These are phyloP conservation scores for Palythoa heliodiscus DNA, from an alignment of 92 coral and sea anemone genomes.

Conservation along the genomic window DNA sequence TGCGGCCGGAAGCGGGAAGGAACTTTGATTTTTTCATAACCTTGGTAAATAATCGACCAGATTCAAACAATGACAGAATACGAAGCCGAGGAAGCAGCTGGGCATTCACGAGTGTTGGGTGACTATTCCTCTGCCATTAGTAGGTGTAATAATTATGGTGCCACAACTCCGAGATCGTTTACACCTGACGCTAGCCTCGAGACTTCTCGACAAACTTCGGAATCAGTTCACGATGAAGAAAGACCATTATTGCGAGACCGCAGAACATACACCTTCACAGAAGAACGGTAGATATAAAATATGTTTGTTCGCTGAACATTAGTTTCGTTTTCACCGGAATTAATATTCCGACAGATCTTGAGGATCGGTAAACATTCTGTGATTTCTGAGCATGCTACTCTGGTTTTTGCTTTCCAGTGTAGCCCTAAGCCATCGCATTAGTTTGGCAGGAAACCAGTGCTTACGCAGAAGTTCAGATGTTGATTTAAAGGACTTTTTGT, in stretches of 20 bases:
- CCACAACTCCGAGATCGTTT: not conserved
- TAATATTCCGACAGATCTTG: not conserved
- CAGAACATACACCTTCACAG: constrained; percentile 17
- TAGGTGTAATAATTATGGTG: constrained; percentile 12
- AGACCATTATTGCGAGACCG: not conserved
- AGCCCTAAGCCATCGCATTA: no score
- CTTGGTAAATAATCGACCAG: not conserved
- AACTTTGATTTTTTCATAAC: not conserved
- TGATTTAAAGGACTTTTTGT: no score
- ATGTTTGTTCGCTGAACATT: not conserved
- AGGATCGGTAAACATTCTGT: no score
- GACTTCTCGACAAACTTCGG: not conserved
- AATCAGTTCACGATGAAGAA: not conserved
- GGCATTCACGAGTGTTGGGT: not conserved
- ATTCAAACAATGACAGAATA: not conserved
- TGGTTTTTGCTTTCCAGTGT: no score
- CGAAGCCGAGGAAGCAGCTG: not conserved
- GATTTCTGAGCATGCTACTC: no score
- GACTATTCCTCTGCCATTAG: not conserved
- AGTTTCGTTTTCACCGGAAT: not conserved
- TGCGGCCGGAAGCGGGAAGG: not conserved
- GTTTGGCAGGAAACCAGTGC: no score
- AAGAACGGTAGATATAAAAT: constrained; percentile 9
- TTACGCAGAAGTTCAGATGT: no score
- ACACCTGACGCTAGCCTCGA: not conserved